Conservation (phyloP, 2,113 vertebrate genomes). For the Brachyistius frenatus region DNA sequence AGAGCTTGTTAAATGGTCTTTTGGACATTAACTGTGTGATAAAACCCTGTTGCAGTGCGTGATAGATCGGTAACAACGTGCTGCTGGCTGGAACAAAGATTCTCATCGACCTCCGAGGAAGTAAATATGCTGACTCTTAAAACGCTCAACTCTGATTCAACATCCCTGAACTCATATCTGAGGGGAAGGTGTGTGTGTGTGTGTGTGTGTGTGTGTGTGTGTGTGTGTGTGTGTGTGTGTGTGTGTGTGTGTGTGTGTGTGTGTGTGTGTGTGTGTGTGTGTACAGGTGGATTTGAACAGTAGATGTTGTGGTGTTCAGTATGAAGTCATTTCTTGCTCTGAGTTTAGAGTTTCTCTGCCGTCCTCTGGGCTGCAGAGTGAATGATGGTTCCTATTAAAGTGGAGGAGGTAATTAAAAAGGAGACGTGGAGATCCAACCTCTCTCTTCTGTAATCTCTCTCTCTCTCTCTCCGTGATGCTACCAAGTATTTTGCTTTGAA, state of each 20-base stretch:
- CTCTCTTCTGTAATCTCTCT: conserved; percentile 66
- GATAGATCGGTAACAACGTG: conserved; percentile 21
- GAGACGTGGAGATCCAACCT: conserved; percentile 51
- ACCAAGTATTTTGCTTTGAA: not conserved
- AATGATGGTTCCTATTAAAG: conserved; percentile 79
- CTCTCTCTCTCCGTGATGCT: conserved; percentile 13
- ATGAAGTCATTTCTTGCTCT: conserved; percentile 40
- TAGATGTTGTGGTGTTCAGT: conserved; percentile 25
- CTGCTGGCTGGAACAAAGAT: conserved; percentile 19
- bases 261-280: not conserved
- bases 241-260: not conserved
- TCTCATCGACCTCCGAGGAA: conserved; percentile 37
- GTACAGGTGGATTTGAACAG: conserved; percentile 27
- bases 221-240: not conserved
- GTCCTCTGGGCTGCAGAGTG: conserved; percentile 49
- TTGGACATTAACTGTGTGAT: conserved; percentile 21
- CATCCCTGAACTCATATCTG: not conserved
- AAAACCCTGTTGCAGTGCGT: conserved; percentile 16
- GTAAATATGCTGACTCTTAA: conserved; percentile 36
- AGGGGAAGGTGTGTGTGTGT: not conserved
- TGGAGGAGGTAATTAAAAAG: conserved; percentile 76
- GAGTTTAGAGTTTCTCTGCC: conserved; percentile 54
- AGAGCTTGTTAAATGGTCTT: conserved; percentile 1
- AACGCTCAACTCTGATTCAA: not conserved
- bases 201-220: conserved; percentile 7